Base-by-base conservation (phyloP, 2,888 invertebrate species). In the Hermaeophaga mercurialis region DNA sequence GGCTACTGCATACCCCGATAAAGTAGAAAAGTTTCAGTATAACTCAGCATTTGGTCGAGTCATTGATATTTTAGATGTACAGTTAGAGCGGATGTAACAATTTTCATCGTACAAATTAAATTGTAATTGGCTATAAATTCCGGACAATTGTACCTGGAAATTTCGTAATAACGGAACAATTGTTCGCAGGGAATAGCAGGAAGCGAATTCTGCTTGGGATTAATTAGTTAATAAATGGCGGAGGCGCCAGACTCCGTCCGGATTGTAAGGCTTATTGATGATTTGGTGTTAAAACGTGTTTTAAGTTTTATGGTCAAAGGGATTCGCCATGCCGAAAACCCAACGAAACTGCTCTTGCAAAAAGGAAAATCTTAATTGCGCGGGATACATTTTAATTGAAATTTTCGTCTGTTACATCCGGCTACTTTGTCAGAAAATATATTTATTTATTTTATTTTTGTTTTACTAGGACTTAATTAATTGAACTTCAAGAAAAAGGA, bases 41-140 rank as follows among this genome's bases (percentile, higher is more conserved):
- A 50, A 45, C 56, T 49, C 49, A 52, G 43, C 50, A 52, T 26
- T 39, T 46, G 45, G 45, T 36, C 46, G 33, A 31, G 46, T 34
- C 50, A 56, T 52, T 56, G 56, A 56, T 56, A 56, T 56, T 56
- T 28, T 50, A 56, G 52, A 56, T 52, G 45, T 47, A 46, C 46
- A 33, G n/a, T 15, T 39, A 39, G 36, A 26, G 17, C 43, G 24
- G 49, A 45, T 45, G 58, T 58, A 45, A 49, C 58, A 54, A 45
- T 58, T 54, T 58, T 49, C 54, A 54, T 49, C 17, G 34, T 38
- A 45, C 54, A 34, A 58, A 58, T 58, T 58, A 54, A 58, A 58
- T 49, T 58, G 38, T 58, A 58, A 58, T 58, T 58, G 58, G 44
- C 49, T 28, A 58, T 58, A 58, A 58, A 58, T 58, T 41, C 44